Evolutionary conservation across 2,797 vertebrate genomes (phyloP).

Genomic region (Falco naumanni): DNA sequence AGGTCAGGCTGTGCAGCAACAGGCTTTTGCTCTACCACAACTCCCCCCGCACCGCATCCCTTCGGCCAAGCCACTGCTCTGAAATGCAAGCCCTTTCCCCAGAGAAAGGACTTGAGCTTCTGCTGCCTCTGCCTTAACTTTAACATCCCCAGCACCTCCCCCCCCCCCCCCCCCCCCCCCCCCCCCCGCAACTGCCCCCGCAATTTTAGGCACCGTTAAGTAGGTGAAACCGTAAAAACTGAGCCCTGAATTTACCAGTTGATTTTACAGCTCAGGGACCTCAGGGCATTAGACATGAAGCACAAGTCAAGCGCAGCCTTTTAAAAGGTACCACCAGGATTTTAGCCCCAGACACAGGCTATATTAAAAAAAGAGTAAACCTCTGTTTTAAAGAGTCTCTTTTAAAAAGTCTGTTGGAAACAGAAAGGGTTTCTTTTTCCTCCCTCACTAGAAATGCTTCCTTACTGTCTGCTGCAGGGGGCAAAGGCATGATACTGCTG

Average conservation of each 20-base stretch:
- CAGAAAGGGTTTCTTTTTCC: neutral
- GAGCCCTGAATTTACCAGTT: neutral
- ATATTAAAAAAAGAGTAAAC: neutral
- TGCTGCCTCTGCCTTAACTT: neutral
- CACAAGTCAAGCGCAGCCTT: neutral
- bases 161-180: neutral
- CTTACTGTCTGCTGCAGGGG: neutral
- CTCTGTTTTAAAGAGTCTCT: neutral
- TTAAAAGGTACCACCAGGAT: neutral
- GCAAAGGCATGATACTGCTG: neutral
- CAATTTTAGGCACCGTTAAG: neutral
- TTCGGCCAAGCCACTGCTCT: fast-evolving
- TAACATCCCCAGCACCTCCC: neutral
- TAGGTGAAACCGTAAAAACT: neutral
- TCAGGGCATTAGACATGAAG: neutral
- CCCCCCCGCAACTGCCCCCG: neutral
- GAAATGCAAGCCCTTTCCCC: neutral
- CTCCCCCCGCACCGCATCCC: neutral
- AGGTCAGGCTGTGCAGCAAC: neutral
- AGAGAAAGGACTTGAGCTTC: neutral
- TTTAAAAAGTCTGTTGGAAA: neutral
- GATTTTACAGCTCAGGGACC: neutral
- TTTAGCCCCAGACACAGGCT: neutral
- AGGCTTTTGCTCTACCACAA: neutral
- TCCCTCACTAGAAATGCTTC: neutral